Evolutionary conservation across 2,888 invertebrate species (phyloP).

Genomic region (Andrena camellia): DNA sequence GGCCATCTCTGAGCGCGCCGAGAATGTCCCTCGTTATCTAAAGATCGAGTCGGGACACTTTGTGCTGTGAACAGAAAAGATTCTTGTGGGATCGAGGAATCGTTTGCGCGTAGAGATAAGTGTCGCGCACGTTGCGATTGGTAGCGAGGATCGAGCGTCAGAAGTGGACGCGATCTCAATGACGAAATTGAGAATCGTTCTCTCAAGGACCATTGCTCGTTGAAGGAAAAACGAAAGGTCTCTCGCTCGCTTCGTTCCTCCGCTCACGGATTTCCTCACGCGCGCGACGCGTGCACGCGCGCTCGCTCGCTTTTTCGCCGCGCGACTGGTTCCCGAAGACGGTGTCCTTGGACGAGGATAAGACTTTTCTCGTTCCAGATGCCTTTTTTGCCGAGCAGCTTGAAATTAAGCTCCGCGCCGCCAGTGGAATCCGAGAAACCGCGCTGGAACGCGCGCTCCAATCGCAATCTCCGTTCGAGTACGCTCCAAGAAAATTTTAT

Average conservation of each 20-base stretch:
- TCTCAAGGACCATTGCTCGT: constrained; percentile 81
- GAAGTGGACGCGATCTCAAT: constrained; percentile 67
- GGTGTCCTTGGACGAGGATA: constrained; percentile 69
- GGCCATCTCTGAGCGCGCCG: background rate
- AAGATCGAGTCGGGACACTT: background rate
- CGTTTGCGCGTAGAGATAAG: background rate
- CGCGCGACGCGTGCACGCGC: constrained; percentile 18
- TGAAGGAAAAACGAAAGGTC: constrained; percentile 84
- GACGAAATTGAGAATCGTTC: constrained; percentile 83
- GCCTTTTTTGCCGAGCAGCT: constrained; percentile 21
- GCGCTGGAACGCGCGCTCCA: background rate
- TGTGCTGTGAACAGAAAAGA: background rate
- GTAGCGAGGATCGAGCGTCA: constrained; percentile 2
- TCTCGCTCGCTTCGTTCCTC: constrained; percentile 16
- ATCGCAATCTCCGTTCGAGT: background rate
- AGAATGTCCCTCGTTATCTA: background rate
- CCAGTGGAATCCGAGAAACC: background rate
- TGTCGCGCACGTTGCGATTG: background rate
- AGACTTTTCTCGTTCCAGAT: constrained; percentile 47
- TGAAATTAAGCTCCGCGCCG: constrained; percentile 34
- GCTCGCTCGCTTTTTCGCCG: constrained; percentile 62
- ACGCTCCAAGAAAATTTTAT: background rate
- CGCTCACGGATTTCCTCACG: constrained; percentile 51
- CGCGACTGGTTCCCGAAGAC: constrained; percentile 70
- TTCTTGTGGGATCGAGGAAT: background rate